Evolutionary conservation across 2,888 invertebrate genomes (phyloP).

Genomic region (Lasioglossum calceatum): DNA sequence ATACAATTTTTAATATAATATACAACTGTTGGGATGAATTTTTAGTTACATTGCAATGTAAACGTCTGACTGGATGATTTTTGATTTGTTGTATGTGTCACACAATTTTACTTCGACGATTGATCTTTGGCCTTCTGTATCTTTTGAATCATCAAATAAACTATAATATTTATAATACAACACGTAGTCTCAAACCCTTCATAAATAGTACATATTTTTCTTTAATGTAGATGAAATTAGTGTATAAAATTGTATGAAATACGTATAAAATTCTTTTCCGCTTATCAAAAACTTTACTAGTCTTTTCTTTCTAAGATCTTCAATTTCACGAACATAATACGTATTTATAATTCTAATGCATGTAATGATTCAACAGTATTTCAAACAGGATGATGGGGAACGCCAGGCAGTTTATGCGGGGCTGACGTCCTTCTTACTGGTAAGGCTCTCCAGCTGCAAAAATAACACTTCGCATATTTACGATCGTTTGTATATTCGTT

Average conservation of each 20-base stretch:
- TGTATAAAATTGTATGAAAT: background rate
- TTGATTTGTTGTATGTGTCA: conserved; percentile 18
- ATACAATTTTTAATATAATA: conserved; percentile 9
- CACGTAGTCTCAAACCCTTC: background rate
- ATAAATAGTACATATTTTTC: background rate
- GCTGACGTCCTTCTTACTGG: conserved; percentile 81
- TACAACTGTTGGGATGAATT: background rate
- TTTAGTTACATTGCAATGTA: background rate
- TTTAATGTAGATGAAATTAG: background rate
- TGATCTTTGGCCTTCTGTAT: conserved; percentile 52
- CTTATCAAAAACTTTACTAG: background rate
- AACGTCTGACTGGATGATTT: background rate
- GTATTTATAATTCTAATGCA: background rate
- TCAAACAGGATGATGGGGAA: conserved; percentile 54
- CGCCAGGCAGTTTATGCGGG: conserved; percentile 80
- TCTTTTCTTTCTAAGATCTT: background rate
- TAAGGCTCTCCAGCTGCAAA: conserved; percentile 84
- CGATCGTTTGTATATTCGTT: conserved; percentile 25
- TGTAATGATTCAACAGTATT: conserved; percentile 15
- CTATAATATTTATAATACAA: conserved; percentile 21
- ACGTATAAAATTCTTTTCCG: background rate
- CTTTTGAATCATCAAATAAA: background rate
- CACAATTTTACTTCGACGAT: conserved; percentile 27
- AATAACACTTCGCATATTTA: conserved; percentile 69
- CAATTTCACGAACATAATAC: background rate